Conservation (phyloP, 92 coral and sea anemone genomes). For the Diadumene lineata region DNA sequence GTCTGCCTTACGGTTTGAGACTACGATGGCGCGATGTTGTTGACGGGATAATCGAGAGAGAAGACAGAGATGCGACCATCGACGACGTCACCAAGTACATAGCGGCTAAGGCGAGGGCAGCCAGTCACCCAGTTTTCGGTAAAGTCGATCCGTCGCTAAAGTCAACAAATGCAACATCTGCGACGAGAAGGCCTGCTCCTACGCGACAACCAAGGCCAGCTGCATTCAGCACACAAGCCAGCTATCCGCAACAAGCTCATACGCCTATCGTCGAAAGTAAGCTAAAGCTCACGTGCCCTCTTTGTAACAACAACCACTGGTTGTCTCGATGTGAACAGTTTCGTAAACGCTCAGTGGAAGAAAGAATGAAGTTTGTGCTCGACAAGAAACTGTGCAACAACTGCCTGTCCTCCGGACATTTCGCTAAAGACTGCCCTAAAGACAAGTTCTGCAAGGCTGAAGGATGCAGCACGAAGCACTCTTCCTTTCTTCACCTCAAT, state of each 20-base stretch:
- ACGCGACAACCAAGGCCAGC: no score
- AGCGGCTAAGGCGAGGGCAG: constrained; percentile 58
- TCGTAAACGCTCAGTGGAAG: constrained; percentile 37
- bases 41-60: constrained; percentile 48
- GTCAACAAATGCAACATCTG: background rate
- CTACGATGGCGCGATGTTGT: constrained; percentile 62
- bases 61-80: constrained; percentile 55
- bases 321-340: constrained; percentile 54
- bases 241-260: no score
- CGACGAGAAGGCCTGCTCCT: no score
- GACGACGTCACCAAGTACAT: constrained; percentile 46
- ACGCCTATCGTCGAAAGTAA: background rate
- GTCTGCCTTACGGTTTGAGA: constrained; percentile 54
- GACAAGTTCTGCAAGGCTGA: no score
- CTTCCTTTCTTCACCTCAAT: no score
- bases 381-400: constrained; percentile 51
- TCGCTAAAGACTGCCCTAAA: no score
- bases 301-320: constrained; percentile 59
- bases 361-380: constrained; percentile 44
- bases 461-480: no score
- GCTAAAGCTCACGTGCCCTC: constrained; percentile 3
- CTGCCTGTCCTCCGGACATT: constrained; percentile 62
- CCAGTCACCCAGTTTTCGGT: constrained; percentile 59
- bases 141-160: constrained; percentile 12
- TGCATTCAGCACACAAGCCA: background rate